phyloP scores from a whole-genome alignment of 2,888 invertebrate species.

The Drosophila ustulata region DNA sequence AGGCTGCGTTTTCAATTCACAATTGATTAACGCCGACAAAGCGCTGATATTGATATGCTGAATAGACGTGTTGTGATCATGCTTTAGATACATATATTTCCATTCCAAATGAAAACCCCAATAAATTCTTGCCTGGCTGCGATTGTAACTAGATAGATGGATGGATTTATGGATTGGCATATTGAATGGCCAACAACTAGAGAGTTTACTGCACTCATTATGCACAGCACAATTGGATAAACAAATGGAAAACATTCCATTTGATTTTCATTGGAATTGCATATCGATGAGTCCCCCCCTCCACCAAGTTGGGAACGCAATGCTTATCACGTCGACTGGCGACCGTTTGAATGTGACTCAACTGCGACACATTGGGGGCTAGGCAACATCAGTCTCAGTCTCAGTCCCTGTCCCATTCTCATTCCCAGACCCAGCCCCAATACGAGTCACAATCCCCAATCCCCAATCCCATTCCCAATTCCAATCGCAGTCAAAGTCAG shows the following conservation, averaged over 20 bases:
- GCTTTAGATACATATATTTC: background rate
- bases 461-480: background rate
- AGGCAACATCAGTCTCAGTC: constrained; percentile 8
- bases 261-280: constrained; percentile 32
- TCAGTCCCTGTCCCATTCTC: background rate
- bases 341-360: constrained; percentile 28
- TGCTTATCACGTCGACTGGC: constrained; percentile 42
- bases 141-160: constrained; percentile 2
- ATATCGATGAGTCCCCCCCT: constrained; percentile 3
- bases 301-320: constrained; percentile 25
- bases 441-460: constrained; percentile 1
- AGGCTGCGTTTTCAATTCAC: constrained; percentile 3
- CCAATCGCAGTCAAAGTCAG: background rate
- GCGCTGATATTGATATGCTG: constrained; percentile 5
- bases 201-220: constrained; percentile 22
- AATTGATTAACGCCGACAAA: constrained; percentile 8
- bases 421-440: constrained; percentile 6
- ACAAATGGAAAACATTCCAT: constrained; percentile 17
- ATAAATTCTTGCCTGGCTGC: background rate
- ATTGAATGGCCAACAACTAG: background rate
- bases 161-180: constrained; percentile 13
- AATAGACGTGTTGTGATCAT: background rate
- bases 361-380: constrained; percentile 27
- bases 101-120: constrained; percentile 1
- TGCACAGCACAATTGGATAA: constrained; percentile 35